These are phyloP conservation scores for Alethe castanea DNA, from an alignment of 2,113 vertebrate species.

Conservation along the genomic window DNA sequence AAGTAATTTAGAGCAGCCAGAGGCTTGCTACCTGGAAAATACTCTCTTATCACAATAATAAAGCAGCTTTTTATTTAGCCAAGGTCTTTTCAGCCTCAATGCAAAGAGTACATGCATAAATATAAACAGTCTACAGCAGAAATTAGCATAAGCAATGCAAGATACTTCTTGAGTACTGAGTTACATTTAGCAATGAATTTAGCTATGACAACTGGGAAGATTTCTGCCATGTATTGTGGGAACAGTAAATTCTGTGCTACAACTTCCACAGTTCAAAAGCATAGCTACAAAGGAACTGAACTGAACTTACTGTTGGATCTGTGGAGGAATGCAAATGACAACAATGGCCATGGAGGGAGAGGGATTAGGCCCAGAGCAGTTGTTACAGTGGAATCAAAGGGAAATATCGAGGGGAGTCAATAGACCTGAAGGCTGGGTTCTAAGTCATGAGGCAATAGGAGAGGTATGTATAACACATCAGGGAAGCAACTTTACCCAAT, in stretches of 20 bases:
- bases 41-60: neutral
- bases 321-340: too few relatives aligned
- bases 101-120: neutral
- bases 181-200: neutral
- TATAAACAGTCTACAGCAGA: neutral
- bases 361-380: too few relatives aligned
- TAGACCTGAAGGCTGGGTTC: too few relatives aligned
- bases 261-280: neutral
- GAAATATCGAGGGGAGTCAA: too few relatives aligned
- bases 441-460: too few relatives aligned
- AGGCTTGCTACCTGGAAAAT: neutral
- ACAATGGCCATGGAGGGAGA: too few relatives aligned
- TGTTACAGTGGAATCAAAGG: too few relatives aligned
- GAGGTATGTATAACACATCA: too few relatives aligned
- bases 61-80: neutral
- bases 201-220: neutral
- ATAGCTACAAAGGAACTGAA: neutral
- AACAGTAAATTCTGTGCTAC: neutral
- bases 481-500: too few relatives aligned
- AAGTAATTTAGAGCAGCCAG: neutral
- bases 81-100: neutral
- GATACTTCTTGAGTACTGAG: neutral
- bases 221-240: neutral
- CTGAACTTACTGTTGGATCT: too few relatives aligned
- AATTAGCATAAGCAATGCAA: slow-evolving; percentile 9